Conservation (phyloP, 2,113 vertebrate species). For the Conger conger region DNA sequence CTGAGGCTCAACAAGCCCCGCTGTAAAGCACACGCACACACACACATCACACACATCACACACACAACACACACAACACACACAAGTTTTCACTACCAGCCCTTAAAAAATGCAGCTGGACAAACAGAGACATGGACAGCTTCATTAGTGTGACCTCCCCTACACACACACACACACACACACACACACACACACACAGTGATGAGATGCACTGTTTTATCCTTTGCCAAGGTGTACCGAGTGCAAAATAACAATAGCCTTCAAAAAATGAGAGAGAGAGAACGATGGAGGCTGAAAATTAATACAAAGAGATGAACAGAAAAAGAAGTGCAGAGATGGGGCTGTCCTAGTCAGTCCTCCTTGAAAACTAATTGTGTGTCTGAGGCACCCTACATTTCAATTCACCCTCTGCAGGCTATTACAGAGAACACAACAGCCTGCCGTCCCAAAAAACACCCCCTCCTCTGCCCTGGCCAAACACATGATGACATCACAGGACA, state of each 20-base stretch:
- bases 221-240: neutral
- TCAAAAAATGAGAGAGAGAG: neutral
- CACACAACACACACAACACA: conserved; percentile 25
- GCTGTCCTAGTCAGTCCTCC: neutral
- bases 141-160: too few relatives aligned
- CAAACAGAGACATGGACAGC: too few relatives aligned
- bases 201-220: neutral
- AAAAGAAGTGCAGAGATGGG: neutral
- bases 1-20: neutral
- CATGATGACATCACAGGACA: neutral
- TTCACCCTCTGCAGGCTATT: neutral
- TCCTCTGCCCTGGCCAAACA: neutral
- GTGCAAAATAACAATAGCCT: neutral
- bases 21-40: neutral
- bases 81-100: too few relatives aligned
- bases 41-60: conserved; percentile 12
- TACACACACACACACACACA: conserved; percentile 16
- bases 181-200: conserved; percentile 17
- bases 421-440: neutral
- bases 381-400: neutral
- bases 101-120: too few relatives aligned
- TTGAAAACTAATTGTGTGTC: neutral
- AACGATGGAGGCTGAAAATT: neutral
- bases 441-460: neutral
- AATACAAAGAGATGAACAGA: neutral